Percentiles rank a stretch among this genome's conserved stretches.
These are phyloP conservation scores for Watsonalla cultraria DNA, from an alignment of 2,888 invertebrate genomes.

Conservation along the genomic window DNA sequence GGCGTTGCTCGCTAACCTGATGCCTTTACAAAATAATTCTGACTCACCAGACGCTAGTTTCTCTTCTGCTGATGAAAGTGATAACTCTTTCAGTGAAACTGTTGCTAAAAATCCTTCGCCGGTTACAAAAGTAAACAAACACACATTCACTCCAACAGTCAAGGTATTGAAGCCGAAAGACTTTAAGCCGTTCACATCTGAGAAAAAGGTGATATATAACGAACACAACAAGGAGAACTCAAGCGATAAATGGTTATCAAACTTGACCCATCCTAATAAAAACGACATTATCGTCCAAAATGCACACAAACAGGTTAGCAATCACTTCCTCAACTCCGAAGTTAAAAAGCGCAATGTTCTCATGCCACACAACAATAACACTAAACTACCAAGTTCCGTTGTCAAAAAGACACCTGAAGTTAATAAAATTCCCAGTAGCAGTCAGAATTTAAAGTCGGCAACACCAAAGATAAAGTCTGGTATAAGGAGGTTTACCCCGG, in stretches of 20 bases:
- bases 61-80: constrained; percentile 54
- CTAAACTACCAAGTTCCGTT: constrained; percentile 25
- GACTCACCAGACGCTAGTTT: constrained; percentile 52
- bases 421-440: constrained; percentile 32
- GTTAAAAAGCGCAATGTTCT: constrained; percentile 38
- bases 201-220: constrained; percentile 37
- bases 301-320: constrained; percentile 24
- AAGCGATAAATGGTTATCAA: constrained; percentile 30
- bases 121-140: constrained; percentile 26
- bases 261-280: constrained; percentile 42
- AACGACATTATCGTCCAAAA: constrained; percentile 29
- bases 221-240: constrained; percentile 55
- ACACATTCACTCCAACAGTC: constrained; percentile 43
- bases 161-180: constrained; percentile 35
- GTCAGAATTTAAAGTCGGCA: constrained; percentile 44
- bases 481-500: constrained; percentile 58
- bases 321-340: constrained; percentile 31
- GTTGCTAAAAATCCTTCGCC: constrained; percentile 39
- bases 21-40: constrained; percentile 44
- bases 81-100: constrained; percentile 50
- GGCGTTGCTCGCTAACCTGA: constrained; percentile 60
- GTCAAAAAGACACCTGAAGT: constrained; percentile 50
- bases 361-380: constrained; percentile 37
- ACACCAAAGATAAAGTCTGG: constrained; percentile 65
- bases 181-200: constrained; percentile 43